Base-by-base conservation (phyloP, 2,888 invertebrate genomes). In the Phlogophora meticulosa region DNA sequence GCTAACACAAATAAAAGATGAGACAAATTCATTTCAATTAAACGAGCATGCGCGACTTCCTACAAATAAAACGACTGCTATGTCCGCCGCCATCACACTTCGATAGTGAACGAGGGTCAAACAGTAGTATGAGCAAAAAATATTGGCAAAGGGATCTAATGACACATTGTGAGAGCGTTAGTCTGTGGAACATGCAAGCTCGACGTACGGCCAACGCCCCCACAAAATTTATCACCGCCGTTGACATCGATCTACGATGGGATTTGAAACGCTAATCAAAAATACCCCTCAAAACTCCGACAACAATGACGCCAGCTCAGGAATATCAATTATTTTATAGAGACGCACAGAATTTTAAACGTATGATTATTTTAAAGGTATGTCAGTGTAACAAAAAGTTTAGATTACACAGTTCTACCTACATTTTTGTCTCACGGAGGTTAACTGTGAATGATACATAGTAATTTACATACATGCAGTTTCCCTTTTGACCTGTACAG, bases 111-210 rank as follows among this genome's bases (percentile, higher is more conserved):
- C 86, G 83, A 90, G 91, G 90, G 91, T 88, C 87, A 88, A 90
- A 90, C 85, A 82, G 81, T 73, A 88, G 87, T 82, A 87, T 79
- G 85, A 92, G 85, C 86, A 93, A 93, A 93, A 91, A 87, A 86
- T 87, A 87, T 84, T 87, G 70, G 87, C 86, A 79, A 84, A 88
- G 88, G 90, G 90, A 88, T 86, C 86, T 90, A 91, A 93, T 89
- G 90, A 92, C 90, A 88, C 87, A 81, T 87, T 87, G 90, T 88
- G 89, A 80, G 87, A 87, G 84, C 87, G 80, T 80, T 83, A 79
- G 77, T 78, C 76, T 76, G 78, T 79, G 75, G 79, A 80, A 87
- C 85, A 90, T 87, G 88, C 86, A 83, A 84, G 86, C 81, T 65
- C 68, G 76, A 75, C 87, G 89, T 75, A 79, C 88, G 90, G 90